Evolutionary conservation across 35 echinoderm and acorn worm genomes (phyloP), one percentile per base, ranked within the genome.

Genomic region (Ophiothrix spiculata): DNA sequence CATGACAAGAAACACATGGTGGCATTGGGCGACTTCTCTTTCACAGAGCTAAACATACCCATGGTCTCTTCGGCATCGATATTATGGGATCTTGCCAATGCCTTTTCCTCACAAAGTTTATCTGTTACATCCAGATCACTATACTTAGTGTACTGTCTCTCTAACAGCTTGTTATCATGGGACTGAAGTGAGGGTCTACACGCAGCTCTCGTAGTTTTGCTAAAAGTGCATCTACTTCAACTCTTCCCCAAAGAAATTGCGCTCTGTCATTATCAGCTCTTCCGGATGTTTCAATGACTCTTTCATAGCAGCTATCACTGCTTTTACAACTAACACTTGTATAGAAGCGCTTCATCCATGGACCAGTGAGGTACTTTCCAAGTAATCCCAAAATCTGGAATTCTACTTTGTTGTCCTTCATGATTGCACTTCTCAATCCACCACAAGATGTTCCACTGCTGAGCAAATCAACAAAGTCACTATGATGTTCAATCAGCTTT

Each of bases 1-100:
- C 40, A 69, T 17, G 83, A 85, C 17, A 85, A 38, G 33, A 34
- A 85, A n/a, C 54, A 85, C 56, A 85, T 34, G 35, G 83, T 83
- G n/a, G 81, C 81, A 64, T 83, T 85, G 21, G 83, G 83, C 15
- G 56, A 41, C 64, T 85, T 41, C 11, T 8, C 28, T 39, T 85
- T 85, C 21, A 60, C 83, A 74, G 83, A 41, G 33, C 56, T 74
- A 31, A 85, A 85, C 83, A 85, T 85, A 17, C 83, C 83, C 83
- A 85, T 85, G 1, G 75, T 38, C 23, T 56, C 40, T 38, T 83
- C 81, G 17, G 81, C 81, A 64, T 83, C 81, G 33, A 83, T 83
- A 35, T 83, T 83, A 37, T 83, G 81, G 19, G 42, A 49, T 19
- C 42, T 54, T 49, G 42, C 6, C 19, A 49, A 49, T 49, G 42